Evolutionary conservation across 2,113 vertebrate species (phyloP), one percentile per base, ranked within the genome.

Genomic region (Prochilodus magdalenae): DNA sequence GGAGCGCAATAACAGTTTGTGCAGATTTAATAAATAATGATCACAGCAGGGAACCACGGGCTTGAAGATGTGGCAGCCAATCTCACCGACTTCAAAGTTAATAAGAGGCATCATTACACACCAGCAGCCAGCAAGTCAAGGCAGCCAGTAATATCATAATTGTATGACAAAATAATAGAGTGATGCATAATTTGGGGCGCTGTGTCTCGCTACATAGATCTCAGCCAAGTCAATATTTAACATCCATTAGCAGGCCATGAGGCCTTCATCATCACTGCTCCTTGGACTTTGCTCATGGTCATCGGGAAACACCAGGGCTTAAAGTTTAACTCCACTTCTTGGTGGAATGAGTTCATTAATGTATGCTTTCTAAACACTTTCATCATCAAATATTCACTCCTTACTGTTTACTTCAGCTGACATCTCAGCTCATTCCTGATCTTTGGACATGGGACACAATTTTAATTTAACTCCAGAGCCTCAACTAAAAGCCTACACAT

Each of bases 241-340:
- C 78, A 66, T 33, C 62, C 44, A 77, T 67, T 77, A 51, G 26
- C 47, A 77, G 30, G 65, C 44, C 30, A 2, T 36, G 44, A 73
- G 55, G 36, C 30, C 47, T 53, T 59, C 66, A 26, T 29, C 2
- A 18, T 57, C 30, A 55, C 69, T 40, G 71, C 30, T 51, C 69
- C 72, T 79, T 71, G 55, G 57, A 65, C 30, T 69, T 55, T 66
- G 24, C 59, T 51, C 27, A 20, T 36, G 71, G 15, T 77, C 55
- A 3, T 62, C 71, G 66, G 40, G 75, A 79, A 62, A 79, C 69
- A 75, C 40, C 47, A 74, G 49, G 30, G 62, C 76, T 83, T 77
- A 80, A 84, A 80, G 55, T 85, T 80, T 82, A 84, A 82, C 82
- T 51, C 30, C 29, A 5, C 8, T 20, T 55, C 49, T 26, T 74